A percentile compares a stretch with the other conserved stretches of the same genome.
Conservation (phyloP, 2,113 vertebrate genomes). For the Carassius gibelio region DNA sequence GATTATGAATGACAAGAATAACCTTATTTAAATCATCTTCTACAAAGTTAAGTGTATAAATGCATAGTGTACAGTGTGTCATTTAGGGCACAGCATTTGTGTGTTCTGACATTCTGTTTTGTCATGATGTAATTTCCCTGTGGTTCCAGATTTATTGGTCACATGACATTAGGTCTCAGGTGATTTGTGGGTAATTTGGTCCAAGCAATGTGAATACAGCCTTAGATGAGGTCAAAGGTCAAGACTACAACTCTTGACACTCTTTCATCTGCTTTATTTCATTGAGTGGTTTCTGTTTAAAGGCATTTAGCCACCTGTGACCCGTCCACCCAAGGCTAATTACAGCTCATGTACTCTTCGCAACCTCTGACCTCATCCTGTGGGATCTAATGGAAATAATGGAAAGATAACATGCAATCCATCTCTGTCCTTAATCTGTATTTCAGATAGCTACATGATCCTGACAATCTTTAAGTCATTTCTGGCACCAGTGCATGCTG, state of each 20-base stretch:
- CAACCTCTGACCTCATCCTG: slow-evolving; percentile 61
- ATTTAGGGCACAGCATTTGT: too few species aligned
- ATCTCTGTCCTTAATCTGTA: slow-evolving; percentile 67
- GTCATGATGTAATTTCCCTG: background rate
- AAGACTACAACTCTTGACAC: slow-evolving; percentile 58
- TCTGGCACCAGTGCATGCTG: slow-evolving; percentile 60
- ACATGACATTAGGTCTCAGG: background rate
- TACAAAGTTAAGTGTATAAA: too few species aligned
- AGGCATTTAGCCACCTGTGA: slow-evolving; percentile 71
- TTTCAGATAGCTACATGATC: slow-evolving; percentile 52
- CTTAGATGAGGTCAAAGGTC: slow-evolving; percentile 36
- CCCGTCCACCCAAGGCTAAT: slow-evolving; percentile 73
- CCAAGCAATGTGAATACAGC: background rate
- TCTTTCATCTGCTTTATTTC: slow-evolving; percentile 66
- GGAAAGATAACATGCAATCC: slow-evolving; percentile 69
- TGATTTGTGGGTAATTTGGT: background rate
- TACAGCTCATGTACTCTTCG: slow-evolving; percentile 59
- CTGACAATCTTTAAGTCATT: slow-evolving; percentile 35
- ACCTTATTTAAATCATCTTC: too few species aligned
- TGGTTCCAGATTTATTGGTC: background rate
- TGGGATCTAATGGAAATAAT: background rate
- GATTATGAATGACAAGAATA: too few species aligned
- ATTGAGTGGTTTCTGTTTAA: slow-evolving; percentile 68
- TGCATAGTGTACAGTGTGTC: too few species aligned
- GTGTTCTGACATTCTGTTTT: background rate